These are phyloP conservation scores for Coreius guichenoti DNA, from an alignment of 2,797 vertebrate species.

Conservation along the genomic window DNA sequence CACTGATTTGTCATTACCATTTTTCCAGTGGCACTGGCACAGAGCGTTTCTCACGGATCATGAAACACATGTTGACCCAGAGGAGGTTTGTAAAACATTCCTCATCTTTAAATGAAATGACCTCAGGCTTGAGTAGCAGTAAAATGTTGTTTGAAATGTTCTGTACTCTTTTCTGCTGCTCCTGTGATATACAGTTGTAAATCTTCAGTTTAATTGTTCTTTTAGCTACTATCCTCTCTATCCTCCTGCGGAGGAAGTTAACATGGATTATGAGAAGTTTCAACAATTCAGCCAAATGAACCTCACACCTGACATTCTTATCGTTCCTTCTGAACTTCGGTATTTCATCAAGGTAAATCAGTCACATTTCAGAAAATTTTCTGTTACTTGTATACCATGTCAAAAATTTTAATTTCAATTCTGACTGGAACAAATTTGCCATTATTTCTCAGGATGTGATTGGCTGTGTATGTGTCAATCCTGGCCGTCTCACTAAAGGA, in stretches of 20 bases:
- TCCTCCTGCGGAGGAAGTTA: constrained; percentile 88
- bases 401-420: background rate
- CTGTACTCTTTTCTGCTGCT: background rate
- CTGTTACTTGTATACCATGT: background rate
- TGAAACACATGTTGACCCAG: constrained; percentile 91
- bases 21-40: constrained; percentile 79
- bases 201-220: rapidly evolving
- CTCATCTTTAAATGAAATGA: background rate
- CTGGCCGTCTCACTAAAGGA: constrained; percentile 92
- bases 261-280: constrained; percentile 86
- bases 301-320: constrained; percentile 85
- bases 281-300: constrained; percentile 77
- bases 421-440: constrained; percentile 4
- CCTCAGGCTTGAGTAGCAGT: background rate
- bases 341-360: constrained; percentile 90
- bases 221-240: constrained; percentile 92
- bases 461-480: constrained; percentile 91
- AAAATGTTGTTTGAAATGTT: background rate
- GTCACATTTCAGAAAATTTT: background rate
- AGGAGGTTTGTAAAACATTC: constrained; percentile 79
- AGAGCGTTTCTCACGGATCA: constrained; percentile 88
- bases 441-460: constrained; percentile 80
- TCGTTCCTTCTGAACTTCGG: constrained; percentile 90
- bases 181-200: background rate
- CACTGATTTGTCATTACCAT: background rate